Conservation (phyloP, 2,113 vertebrate genomes). For the Channa maculata region DNA sequence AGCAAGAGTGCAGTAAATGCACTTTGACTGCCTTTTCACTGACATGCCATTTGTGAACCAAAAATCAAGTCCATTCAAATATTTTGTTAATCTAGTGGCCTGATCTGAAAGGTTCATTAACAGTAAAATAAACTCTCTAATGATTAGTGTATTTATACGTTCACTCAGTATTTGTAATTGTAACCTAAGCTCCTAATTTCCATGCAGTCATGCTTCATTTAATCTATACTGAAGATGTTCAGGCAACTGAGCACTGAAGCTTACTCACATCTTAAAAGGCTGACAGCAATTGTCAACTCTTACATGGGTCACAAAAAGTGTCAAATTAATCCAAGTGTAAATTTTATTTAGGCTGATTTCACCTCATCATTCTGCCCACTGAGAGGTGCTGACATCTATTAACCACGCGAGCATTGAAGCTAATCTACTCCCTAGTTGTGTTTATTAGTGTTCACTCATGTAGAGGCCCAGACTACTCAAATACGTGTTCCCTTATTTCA, state of each 20-base stretch:
- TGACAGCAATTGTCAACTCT: constrained; percentile 18
- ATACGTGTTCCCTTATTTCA: constrained; percentile 41
- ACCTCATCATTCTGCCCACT: constrained; percentile 39
- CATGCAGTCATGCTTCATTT: constrained; percentile 19
- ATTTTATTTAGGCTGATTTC: constrained; percentile 34
- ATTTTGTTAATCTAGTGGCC: constrained; percentile 5
- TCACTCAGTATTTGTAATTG: constrained; percentile 11
- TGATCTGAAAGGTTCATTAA: constrained; percentile 7
- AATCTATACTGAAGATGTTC: constrained; percentile 14
- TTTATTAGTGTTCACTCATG: constrained; percentile 57
- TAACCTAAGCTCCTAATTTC: constrained; percentile 29
- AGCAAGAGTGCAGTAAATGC: neutral
- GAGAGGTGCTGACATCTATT: constrained; percentile 57
- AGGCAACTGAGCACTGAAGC: neutral
- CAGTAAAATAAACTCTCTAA: constrained; percentile 10
- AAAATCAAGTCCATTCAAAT: constrained; percentile 3
- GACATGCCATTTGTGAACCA: constrained; percentile 25
- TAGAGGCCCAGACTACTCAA: constrained; percentile 38
- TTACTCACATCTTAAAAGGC: constrained; percentile 8
- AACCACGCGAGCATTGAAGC: constrained; percentile 44
- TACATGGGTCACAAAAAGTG: constrained; percentile 34
- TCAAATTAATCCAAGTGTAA: constrained; percentile 46
- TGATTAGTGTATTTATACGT: neutral
- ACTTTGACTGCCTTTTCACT: constrained; percentile 3
- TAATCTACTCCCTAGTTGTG: constrained; percentile 47